Evolutionary conservation across 2,888 invertebrate genomes (phyloP).

Genomic region (Lumbricus terrestris): DNA sequence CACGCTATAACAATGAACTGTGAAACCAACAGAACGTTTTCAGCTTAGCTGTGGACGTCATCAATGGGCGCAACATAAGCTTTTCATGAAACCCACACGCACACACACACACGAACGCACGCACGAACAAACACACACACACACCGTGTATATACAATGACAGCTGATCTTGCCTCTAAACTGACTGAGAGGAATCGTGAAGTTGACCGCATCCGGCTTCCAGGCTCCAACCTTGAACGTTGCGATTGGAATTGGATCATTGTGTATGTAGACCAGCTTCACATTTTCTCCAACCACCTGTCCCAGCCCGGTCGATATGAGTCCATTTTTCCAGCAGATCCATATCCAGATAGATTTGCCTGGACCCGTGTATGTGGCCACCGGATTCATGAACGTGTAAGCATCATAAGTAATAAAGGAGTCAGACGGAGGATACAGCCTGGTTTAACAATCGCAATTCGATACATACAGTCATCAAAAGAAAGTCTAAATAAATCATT

Average conservation of each 20-base stretch:
- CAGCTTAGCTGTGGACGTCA: too few species aligned
- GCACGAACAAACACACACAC: too few species aligned
- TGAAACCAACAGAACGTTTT: too few species aligned
- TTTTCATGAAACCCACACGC: too few species aligned
- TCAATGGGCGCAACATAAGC: too few species aligned
- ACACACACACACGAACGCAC: too few species aligned
- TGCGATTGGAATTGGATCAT: background rate
- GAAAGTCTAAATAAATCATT: background rate
- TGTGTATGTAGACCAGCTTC: background rate
- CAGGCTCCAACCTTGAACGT: background rate
- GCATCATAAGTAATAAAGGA: background rate
- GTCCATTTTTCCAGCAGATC: background rate
- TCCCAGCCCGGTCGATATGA: background rate
- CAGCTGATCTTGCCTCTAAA: background rate
- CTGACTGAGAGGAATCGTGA: background rate
- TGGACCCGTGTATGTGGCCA: too few species aligned
- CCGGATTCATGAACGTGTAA: too few species aligned
- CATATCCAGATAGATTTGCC: background rate
- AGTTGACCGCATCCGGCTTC: background rate
- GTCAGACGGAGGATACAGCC: background rate
- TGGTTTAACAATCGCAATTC: background rate
- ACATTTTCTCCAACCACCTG: background rate
- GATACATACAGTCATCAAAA: too few species aligned
- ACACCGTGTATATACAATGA: background rate
- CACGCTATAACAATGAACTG: too few species aligned